phyloP scores from a whole-genome alignment of 1,140 invertebrate species.

The Eciton burchellii region DNA sequence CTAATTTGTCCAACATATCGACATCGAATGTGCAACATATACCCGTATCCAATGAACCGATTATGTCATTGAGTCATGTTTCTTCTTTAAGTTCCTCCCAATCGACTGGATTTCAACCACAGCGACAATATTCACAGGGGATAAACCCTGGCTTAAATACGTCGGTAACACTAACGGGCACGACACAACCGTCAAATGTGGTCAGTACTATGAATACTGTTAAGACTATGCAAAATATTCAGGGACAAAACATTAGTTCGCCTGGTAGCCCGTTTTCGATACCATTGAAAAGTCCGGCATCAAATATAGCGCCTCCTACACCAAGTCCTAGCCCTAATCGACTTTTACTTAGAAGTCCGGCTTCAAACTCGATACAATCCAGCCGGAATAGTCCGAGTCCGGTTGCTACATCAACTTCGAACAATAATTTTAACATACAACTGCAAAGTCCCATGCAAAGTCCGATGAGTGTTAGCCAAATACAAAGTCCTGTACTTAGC shows the following conservation, averaged over 20 bases:
- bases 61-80: slow-evolving; percentile 74
- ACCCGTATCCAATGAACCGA: slow-evolving; percentile 76
- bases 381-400: slow-evolving; percentile 84
- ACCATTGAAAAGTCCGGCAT: slow-evolving; percentile 84
- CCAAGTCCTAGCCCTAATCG: slow-evolving; percentile 84
- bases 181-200: slow-evolving; percentile 76
- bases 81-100: slow-evolving; percentile 76
- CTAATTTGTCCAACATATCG: slow-evolving; percentile 80
- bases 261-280: slow-evolving; percentile 84
- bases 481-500: slow-evolving; percentile 84
- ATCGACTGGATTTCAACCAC: slow-evolving; percentile 74
- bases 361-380: slow-evolving; percentile 84
- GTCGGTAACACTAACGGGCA: slow-evolving; percentile 70
- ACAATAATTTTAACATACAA: slow-evolving; percentile 82
- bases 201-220: slow-evolving; percentile 81
- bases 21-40: slow-evolving; percentile 80
- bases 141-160: slow-evolving; percentile 74
- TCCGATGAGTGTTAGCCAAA: slow-evolving; percentile 83
- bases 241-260: slow-evolving; percentile 81
- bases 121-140: slow-evolving; percentile 80
- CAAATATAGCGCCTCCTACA: slow-evolving; percentile 84
- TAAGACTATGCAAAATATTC: slow-evolving; percentile 83
- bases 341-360: slow-evolving; percentile 82
- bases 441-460: slow-evolving; percentile 85
- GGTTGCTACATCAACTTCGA: slow-evolving; percentile 79